These are phyloP conservation scores for Phortica okadai DNA, from an alignment of 2,888 invertebrate species.

Conservation along the genomic window DNA sequence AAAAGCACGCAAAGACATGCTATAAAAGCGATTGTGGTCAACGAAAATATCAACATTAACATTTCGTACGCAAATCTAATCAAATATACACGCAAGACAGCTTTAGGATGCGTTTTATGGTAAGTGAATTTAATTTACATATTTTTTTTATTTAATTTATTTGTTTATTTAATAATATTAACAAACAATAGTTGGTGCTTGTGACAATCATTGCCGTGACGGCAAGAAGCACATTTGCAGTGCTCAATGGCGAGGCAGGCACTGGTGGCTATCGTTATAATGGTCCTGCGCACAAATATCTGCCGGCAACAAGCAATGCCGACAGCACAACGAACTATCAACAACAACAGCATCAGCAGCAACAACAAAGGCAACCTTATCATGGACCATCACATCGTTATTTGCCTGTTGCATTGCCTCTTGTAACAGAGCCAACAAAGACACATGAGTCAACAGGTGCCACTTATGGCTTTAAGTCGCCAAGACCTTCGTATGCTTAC, in stretches of 20 bases:
- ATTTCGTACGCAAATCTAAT: not conserved
- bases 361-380: not conserved
- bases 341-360: not conserved
- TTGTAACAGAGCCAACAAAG: not conserved
- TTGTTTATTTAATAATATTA: not conserved
- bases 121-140: not conserved
- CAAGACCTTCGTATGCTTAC: not conserved
- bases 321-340: not conserved
- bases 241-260: not conserved
- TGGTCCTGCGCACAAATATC: slow-evolving; percentile 23
- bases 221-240: not conserved
- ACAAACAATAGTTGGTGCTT: not conserved
- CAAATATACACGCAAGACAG: not conserved
- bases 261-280: slow-evolving; percentile 18
- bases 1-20: not conserved
- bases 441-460: not conserved
- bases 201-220: not conserved
- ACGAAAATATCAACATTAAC: slow-evolving; percentile 11
- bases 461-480: not conserved
- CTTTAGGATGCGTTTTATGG: not conserved
- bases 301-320: slow-evolving; percentile 1
- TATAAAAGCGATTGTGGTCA: slow-evolving; percentile 10
- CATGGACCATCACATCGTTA: slow-evolving; percentile 5
- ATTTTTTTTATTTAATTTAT: not conserved
- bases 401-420: slow-evolving; percentile 11